A percentile compares a stretch with the other conserved stretches of the same genome.
Conservation (phyloP, 2,888 invertebrate species). For the Sphaerophoria rueppellii region DNA sequence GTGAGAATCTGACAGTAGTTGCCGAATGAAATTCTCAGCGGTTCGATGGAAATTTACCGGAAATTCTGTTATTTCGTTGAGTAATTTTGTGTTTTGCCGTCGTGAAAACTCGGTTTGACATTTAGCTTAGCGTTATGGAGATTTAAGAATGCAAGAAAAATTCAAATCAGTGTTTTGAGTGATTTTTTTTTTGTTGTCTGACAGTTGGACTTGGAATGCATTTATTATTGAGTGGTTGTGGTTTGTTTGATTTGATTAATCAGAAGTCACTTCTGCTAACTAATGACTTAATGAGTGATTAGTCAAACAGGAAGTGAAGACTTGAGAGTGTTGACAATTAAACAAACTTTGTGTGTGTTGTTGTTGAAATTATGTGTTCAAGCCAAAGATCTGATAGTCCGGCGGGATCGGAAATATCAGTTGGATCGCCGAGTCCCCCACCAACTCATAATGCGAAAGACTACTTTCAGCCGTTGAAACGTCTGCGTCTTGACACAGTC, state of each 20-base stretch:
- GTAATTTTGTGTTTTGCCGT: conserved; percentile 65
- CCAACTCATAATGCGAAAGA: conserved; percentile 73
- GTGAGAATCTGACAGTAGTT: conserved; percentile 68
- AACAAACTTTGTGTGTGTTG: neutral
- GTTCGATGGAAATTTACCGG: conserved; percentile 63
- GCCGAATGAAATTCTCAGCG: conserved; percentile 67
- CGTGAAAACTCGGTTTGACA: conserved; percentile 54
- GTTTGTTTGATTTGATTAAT: conserved; percentile 32
- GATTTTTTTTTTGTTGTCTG: conserved; percentile 30
- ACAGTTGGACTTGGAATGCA: conserved; percentile 24
- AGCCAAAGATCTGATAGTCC: conserved; percentile 78
- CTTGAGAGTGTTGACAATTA: conserved; percentile 22
- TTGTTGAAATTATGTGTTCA: conserved; percentile 78
- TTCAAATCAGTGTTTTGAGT: conserved; percentile 45
- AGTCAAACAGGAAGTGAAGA: neutral
- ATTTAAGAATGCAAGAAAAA: conserved; percentile 9
- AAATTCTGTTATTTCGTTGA: conserved; percentile 20
- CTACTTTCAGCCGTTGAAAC: conserved; percentile 85
- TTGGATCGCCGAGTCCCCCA: conserved; percentile 82
- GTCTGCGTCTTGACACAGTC: conserved; percentile 82
- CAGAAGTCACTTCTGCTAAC: conserved; percentile 45
- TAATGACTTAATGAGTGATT: conserved; percentile 37
- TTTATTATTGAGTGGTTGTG: conserved; percentile 54
- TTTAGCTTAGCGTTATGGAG: conserved; percentile 11
- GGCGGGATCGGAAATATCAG: conserved; percentile 82